phyloP scores from a whole-genome alignment of 2,797 vertebrate species.

The Phalloptychus januarius region DNA sequence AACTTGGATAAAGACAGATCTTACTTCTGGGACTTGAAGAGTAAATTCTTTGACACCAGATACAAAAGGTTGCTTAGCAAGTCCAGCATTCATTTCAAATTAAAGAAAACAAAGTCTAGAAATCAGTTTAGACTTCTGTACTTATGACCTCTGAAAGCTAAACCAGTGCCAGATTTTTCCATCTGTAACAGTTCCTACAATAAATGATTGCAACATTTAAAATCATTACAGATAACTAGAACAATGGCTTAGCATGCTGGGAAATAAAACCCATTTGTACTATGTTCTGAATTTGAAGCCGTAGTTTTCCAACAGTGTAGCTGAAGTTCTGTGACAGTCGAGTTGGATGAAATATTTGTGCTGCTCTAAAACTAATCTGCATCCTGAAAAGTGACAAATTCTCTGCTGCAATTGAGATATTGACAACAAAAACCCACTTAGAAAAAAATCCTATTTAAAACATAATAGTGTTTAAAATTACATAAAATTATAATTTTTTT shows the following conservation, averaged over 20 bases:
- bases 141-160: neutral
- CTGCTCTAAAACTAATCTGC: neutral
- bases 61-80: neutral
- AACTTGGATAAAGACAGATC: too few species aligned
- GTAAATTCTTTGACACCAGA: neutral
- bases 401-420: neutral
- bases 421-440: neutral
- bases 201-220: neutral
- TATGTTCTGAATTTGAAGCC: neutral
- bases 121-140: neutral
- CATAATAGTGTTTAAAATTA: too few species aligned
- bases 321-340: too few species aligned
- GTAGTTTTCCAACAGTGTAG: neutral
- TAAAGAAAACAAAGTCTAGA: neutral
- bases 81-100: neutral
- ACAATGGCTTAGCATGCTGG: neutral
- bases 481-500: too few species aligned
- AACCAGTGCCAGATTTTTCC: neutral
- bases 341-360: too few species aligned
- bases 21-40: neutral
- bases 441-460: neutral
- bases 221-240: neutral
- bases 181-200: neutral
- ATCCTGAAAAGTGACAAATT: neutral
- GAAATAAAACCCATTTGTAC: neutral